Conservation (phyloP, 2,888 invertebrate genomes). For the Cantharis rustica region DNA sequence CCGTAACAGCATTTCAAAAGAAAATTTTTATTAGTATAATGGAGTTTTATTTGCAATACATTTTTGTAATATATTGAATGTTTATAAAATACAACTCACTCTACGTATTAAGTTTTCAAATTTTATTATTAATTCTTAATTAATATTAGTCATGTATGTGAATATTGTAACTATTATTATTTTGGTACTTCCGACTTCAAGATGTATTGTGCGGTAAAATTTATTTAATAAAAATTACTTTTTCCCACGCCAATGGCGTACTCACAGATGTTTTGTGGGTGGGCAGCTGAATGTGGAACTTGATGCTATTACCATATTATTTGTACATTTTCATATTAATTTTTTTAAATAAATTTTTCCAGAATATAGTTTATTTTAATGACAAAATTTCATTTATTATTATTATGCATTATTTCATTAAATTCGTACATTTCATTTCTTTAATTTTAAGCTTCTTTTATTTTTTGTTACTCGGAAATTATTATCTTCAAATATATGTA, state of each 20-base stretch:
- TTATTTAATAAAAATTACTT: neutral
- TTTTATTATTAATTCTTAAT: conserved; percentile 36
- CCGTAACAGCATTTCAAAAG: neutral
- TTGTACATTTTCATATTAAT: neutral
- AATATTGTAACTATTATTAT: neutral
- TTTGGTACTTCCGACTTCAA: neutral
- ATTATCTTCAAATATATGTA: neutral
- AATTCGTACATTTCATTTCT: neutral
- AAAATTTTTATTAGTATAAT: neutral
- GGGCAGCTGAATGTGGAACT: neutral
- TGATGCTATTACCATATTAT: neutral
- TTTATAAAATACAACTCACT: conserved; percentile 15
- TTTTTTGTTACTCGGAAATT: neutral
- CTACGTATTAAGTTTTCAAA: conserved; percentile 42
- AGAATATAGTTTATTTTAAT: neutral
- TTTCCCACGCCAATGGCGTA: neutral
- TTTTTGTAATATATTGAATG: neutral
- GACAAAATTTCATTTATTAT: neutral
- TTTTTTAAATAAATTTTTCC: neutral
- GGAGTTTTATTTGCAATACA: neutral
- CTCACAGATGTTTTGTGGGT: neutral
- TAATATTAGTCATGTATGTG: neutral
- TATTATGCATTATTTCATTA: neutral
- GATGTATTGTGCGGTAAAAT: neutral
- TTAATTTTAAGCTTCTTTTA: neutral